phyloP scores from a whole-genome alignment of 2,797 vertebrate genomes.

The Peromyscus melanophrys region DNA sequence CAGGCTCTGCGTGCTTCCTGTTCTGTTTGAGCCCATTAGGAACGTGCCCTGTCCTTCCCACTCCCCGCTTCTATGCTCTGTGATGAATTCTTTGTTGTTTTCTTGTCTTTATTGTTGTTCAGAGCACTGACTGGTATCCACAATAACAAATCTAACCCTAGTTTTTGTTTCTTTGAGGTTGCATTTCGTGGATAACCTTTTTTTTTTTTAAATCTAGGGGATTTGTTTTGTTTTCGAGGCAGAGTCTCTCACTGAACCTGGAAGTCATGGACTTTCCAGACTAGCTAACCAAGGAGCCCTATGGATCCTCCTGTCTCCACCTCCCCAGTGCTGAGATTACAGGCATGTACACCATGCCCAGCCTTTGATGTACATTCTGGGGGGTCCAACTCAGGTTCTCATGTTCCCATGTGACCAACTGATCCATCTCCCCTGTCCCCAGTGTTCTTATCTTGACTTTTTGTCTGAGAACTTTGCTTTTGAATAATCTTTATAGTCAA shows the following conservation, averaged over 20 bases:
- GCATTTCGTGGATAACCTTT: neutral
- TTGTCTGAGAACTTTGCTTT: neutral
- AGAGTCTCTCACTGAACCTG: neutral
- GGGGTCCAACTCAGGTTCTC: neutral
- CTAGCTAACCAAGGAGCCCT: neutral
- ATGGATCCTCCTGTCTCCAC: neutral
- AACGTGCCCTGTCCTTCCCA: neutral
- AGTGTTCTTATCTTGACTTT: neutral
- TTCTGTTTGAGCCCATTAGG: neutral
- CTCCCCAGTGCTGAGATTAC: neutral
- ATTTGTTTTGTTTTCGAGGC: neutral
- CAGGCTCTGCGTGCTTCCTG: neutral
- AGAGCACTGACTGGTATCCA: neutral
- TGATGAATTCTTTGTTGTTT: neutral
- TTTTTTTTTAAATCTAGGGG: neutral
- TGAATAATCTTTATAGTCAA: neutral
- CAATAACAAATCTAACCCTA: neutral
- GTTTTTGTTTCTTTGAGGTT: neutral
- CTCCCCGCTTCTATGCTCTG: neutral
- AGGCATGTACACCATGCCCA: neutral
- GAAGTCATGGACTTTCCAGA: neutral
- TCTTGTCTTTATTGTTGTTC: neutral
- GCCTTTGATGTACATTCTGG: neutral
- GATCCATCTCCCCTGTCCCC: neutral
- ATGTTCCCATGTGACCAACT: neutral